phyloP scores from a whole-genome alignment of 2,888 invertebrate genomes.

The Agrochola lychnidis region DNA sequence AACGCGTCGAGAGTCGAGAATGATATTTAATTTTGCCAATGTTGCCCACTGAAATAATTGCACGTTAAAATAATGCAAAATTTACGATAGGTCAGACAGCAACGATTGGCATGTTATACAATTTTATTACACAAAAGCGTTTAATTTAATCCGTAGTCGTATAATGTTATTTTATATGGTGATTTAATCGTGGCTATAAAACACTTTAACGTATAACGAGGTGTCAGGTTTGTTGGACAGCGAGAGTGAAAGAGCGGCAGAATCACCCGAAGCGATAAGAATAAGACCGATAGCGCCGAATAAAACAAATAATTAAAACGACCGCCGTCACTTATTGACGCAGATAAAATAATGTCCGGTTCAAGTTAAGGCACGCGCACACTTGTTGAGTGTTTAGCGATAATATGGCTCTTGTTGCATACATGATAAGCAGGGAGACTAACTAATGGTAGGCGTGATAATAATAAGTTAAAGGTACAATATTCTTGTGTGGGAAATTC shows the following conservation, averaged over 20 bases:
- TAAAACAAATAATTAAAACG: constrained; percentile 72
- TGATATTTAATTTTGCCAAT: constrained; percentile 45
- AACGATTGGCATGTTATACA: constrained; percentile 65
- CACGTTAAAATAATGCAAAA: constrained; percentile 45
- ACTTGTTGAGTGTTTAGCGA: constrained; percentile 50
- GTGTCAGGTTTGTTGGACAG: constrained; percentile 54
- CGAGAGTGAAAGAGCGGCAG: constrained; percentile 56
- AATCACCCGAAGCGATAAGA: constrained; percentile 61
- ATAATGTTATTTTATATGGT: constrained; percentile 71
- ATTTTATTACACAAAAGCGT: constrained; percentile 73
- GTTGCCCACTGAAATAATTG: constrained; percentile 40
- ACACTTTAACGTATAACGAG: constrained; percentile 55
- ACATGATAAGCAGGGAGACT: constrained; percentile 14
- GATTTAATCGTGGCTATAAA: constrained; percentile 73
- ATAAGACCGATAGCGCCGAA: constrained; percentile 68
- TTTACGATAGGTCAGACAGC: constrained; percentile 57
- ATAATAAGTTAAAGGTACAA: not conserved
- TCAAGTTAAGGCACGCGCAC: constrained; percentile 47
- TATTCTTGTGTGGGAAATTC: not conserved
- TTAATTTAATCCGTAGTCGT: constrained; percentile 73
- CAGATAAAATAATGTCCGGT: constrained; percentile 65
- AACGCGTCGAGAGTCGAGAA: constrained; percentile 30
- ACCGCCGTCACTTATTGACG: constrained; percentile 62
- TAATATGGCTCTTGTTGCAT: constrained; percentile 33
- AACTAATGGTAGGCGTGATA: constrained; percentile 9